A percentile compares a stretch with the other conserved stretches of the same genome.
Evolutionary conservation across 2,797 vertebrate genomes (phyloP).

Genomic region (Clarias fuscus): DNA sequence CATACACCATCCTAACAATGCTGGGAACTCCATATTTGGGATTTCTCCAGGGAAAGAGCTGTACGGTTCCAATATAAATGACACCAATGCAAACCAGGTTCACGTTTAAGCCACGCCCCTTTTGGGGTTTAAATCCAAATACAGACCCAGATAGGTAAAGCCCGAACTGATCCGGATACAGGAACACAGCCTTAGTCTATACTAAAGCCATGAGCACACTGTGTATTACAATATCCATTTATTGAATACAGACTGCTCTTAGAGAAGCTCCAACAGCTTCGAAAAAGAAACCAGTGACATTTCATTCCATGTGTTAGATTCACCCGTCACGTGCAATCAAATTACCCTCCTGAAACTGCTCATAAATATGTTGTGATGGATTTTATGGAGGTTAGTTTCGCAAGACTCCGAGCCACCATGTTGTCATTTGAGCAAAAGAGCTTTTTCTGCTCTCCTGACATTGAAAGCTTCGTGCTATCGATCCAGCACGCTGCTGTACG

Average conservation of each 20-base stretch:
- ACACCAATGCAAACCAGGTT: not conserved
- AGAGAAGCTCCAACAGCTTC: slow-evolving; percentile 59
- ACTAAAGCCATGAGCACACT: not conserved
- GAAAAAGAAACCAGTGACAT: slow-evolving; percentile 67
- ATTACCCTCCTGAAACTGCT: slow-evolving; percentile 75
- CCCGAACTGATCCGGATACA: not conserved
- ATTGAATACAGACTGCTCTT: not conserved
- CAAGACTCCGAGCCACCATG: slow-evolving; percentile 56
- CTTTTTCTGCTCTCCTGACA: slow-evolving; percentile 69
- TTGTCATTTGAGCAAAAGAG: slow-evolving; percentile 73
- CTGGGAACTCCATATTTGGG: too few species aligned
- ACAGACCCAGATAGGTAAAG: not conserved
- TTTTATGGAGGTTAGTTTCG: slow-evolving; percentile 74
- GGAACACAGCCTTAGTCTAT: not conserved
- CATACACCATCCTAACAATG: not conserved
- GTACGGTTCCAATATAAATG: not conserved
- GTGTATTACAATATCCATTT: not conserved
- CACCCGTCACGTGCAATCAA: slow-evolving; percentile 73
- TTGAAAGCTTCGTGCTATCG: slow-evolving; percentile 76
- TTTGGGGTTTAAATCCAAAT: not conserved
- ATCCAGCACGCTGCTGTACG: slow-evolving; percentile 71
- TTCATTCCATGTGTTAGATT: slow-evolving; percentile 67
- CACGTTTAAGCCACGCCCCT: not conserved
- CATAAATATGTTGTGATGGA: slow-evolving; percentile 81
- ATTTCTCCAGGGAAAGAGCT: not conserved